Conservation (phyloP, 2,888 invertebrate genomes). For the Caenorhabditis doughertyi region DNA sequence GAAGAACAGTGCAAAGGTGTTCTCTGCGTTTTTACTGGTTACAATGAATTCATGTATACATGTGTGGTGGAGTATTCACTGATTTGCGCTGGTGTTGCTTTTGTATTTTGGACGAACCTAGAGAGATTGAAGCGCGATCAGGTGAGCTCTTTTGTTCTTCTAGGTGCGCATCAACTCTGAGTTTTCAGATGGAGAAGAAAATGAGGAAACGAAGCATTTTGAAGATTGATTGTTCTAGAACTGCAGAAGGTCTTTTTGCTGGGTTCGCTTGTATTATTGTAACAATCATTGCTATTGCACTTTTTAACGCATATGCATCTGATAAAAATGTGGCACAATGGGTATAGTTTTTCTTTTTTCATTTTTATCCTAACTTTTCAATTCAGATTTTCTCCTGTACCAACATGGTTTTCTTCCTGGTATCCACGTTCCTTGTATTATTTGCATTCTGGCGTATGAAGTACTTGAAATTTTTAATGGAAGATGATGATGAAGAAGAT, state of each 20-base stretch:
- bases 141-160: not conserved
- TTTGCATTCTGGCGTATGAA: slow-evolving; percentile 74
- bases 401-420: slow-evolving; percentile 69
- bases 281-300: slow-evolving; percentile 69
- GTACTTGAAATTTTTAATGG: slow-evolving; percentile 68
- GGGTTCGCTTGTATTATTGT: slow-evolving; percentile 71
- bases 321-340: slow-evolving; percentile 70
- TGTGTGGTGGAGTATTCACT: slow-evolving; percentile 76
- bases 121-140: slow-evolving; percentile 55
- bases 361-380: not conserved
- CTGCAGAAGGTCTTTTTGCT: slow-evolving; percentile 72
- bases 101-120: slow-evolving; percentile 75
- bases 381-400: slow-evolving; percentile 74
- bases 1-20: slow-evolving; percentile 69
- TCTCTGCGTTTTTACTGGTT: slow-evolving; percentile 72
- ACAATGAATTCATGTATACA: slow-evolving; percentile 77
- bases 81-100: slow-evolving; percentile 75
- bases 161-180: too few relatives aligned
- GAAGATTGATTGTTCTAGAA: slow-evolving; percentile 76
- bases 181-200: slow-evolving; percentile 48
- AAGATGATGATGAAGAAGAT: slow-evolving; percentile 71
- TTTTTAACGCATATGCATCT: slow-evolving; percentile 74
- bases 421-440: slow-evolving; percentile 68
- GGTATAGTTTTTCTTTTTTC: slow-evolving; percentile 35
- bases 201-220: slow-evolving; percentile 70